Evolutionary conservation across 2,888 invertebrate genomes (phyloP), one percentile per base, ranked within the genome.

Genomic region (Creontiades dilutus): DNA sequence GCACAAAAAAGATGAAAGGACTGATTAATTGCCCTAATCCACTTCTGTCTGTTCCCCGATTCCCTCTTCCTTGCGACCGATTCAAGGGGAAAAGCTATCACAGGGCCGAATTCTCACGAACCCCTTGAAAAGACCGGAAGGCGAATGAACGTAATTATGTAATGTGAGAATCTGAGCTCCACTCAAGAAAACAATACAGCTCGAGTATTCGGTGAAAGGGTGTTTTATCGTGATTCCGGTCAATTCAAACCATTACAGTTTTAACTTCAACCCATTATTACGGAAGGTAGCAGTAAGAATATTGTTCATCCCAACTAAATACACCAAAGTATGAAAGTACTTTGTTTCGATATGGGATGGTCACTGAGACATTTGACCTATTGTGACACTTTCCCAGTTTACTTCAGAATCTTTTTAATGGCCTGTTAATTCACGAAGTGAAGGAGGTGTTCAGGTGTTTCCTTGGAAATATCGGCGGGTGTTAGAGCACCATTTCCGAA

Each of bases 11-110:
- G 12, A 37, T 4, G 37, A 37, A 37, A 37, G 37, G 37, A 23
- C 68, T 68, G 23, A 68, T 68, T 68, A 68, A 68, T 23, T 23
- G 68, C 68, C 68, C 68, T 68, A 68, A 68, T 68, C 68, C 68
- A 68, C 12, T 68, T 68, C 68, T 68, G n/a, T 68, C 68, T 68
- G n/a, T 61, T n/a, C n/a, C 68, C 37, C 7, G 7, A 19, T 68
- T 27, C 23, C 27, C 23, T 23, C 68, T 57, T 57, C 19, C 68
- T 23, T 23, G 68, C 68, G 68, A 68, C 19, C 68, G 23, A 68
- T 68, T 68, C 68, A 68, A 37, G 37, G 37, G 7, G 68, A 27
- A 23, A 68, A 68, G 23, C 23, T 23, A 23, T 23, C 68, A 23
- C 23, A 23, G 13, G 68, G 11, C 19, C 68, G 5, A 23, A 12